Percentiles rank a stretch among this genome's conserved stretches.
phyloP scores from a whole-genome alignment of 1,140 invertebrate genomes.

The Calliphora vicina region DNA sequence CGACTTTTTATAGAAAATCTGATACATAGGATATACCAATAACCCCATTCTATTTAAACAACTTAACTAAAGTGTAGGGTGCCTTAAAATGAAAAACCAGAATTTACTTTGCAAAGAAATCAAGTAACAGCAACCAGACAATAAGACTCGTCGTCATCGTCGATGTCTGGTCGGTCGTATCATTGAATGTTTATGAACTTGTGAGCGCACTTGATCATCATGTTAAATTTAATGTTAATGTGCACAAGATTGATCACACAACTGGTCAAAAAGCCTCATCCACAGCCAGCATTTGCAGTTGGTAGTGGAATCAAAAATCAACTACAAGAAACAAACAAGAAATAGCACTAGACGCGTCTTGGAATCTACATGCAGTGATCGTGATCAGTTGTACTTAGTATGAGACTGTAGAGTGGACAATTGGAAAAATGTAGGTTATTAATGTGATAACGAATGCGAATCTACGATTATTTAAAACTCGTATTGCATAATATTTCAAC shows the following conservation, averaged over 20 bases:
- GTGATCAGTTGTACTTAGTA: too few species aligned
- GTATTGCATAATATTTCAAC: too few species aligned
- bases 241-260: not conserved
- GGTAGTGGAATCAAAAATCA: not conserved
- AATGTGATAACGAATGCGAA: too few species aligned
- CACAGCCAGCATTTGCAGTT: not conserved
- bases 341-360: too few species aligned
- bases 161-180: not conserved
- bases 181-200: constrained; percentile 12
- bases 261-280: not conserved
- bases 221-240: not conserved
- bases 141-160: not conserved
- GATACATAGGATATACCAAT: not conserved
- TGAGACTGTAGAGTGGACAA: too few species aligned
- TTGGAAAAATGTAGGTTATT: too few species aligned
- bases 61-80: not conserved
- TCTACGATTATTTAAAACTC: too few species aligned
- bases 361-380: too few species aligned
- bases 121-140: not conserved
- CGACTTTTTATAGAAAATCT: too few species aligned
- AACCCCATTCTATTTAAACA: too few species aligned
- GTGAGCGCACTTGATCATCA: constrained; percentile 7
- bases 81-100: not conserved
- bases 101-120: not conserved
- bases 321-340: too few species aligned